Conservation (phyloP, 2,797 vertebrate species). For the Thaleichthys pacificus region DNA sequence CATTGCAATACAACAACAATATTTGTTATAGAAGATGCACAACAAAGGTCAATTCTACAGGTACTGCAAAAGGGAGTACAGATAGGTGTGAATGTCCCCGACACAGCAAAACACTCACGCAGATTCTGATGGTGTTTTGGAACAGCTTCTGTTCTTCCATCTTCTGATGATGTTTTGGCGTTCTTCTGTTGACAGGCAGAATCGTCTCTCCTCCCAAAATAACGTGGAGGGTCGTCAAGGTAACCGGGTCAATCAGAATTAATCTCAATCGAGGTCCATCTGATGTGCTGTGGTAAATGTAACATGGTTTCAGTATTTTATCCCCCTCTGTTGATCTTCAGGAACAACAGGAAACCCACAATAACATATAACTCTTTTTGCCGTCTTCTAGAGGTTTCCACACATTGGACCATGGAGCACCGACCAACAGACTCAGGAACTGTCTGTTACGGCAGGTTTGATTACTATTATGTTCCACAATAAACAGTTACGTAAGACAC, state of each 20-base stretch:
- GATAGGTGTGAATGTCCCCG: not conserved
- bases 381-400: not conserved
- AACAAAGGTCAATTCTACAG: too few species aligned
- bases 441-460: not conserved
- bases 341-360: too few species aligned
- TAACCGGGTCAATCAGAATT: constrained; percentile 31
- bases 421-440: not conserved
- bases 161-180: constrained; percentile 6
- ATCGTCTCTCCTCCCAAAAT: constrained; percentile 16
- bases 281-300: not conserved
- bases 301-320: not conserved
- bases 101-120: not conserved
- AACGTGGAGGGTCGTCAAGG: constrained; percentile 40
- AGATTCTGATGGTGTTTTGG: not conserved
- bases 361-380: too few species aligned
- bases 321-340: too few species aligned
- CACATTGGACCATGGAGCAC: not conserved
- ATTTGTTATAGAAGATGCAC: too few species aligned
- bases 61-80: too few species aligned
- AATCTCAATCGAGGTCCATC: not conserved
- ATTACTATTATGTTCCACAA: not conserved
- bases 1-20: too few species aligned
- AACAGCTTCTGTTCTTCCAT: not conserved
- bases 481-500: not conserved
- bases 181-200: constrained; percentile 13